These are phyloP conservation scores for Drosophila dunni DNA, from an alignment of 1,140 invertebrate genomes.

Conservation along the genomic window DNA sequence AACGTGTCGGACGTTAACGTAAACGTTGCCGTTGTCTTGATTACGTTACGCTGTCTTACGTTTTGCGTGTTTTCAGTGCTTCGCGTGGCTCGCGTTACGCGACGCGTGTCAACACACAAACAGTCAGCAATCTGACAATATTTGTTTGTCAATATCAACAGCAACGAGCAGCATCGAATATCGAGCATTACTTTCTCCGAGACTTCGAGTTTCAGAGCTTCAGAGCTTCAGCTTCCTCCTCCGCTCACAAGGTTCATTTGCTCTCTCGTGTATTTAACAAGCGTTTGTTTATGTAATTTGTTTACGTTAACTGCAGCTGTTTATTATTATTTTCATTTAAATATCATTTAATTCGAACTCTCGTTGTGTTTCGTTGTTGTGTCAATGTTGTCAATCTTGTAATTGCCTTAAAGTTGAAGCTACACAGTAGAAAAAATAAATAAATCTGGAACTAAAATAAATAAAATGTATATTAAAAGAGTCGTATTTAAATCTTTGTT, in stretches of 20 bases:
- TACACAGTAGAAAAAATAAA: too few species aligned
- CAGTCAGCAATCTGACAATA: constrained; percentile 60
- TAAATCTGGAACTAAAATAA: too few species aligned
- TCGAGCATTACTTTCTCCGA: too few species aligned
- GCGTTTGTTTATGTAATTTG: constrained; percentile 66
- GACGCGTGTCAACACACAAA: constrained; percentile 19
- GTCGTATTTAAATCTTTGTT: too few species aligned
- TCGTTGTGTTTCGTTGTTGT: constrained; percentile 41
- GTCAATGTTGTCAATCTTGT: constrained; percentile 64
- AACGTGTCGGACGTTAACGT: constrained; percentile 71
- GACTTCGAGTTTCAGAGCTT: too few species aligned
- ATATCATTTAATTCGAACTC: constrained; percentile 40
- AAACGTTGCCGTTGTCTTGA: constrained; percentile 25
- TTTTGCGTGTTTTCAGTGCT: constrained; percentile 34
- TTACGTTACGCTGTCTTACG: constrained; percentile 59
- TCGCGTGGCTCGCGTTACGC: background rate
- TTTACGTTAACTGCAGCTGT: constrained; percentile 55
- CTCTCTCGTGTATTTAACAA: background rate
- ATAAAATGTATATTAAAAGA: too few species aligned
- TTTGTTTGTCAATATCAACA: constrained; percentile 66
- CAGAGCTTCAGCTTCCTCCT: background rate
- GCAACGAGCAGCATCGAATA: background rate
- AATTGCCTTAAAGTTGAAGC: constrained; percentile 43
- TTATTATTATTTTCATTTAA: constrained; percentile 40
- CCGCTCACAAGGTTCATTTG: constrained; percentile 33